These are phyloP conservation scores for Chionomys nivalis DNA, from an alignment of 2,113 vertebrate genomes.

Conservation along the genomic window DNA sequence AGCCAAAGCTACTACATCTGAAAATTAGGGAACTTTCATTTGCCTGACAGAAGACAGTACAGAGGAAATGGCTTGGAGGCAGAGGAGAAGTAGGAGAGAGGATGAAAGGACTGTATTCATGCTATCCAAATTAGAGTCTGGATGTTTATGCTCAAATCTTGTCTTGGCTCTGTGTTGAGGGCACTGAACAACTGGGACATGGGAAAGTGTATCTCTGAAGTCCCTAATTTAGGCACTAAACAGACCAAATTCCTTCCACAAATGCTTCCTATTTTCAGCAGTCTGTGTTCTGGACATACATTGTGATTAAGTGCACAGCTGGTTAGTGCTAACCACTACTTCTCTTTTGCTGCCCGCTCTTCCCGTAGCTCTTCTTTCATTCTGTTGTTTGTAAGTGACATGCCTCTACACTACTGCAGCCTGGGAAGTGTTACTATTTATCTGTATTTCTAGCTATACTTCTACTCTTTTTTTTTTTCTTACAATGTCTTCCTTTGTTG, in stretches of 20 bases:
- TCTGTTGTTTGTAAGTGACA: constrained; percentile 59
- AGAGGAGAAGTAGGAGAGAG: constrained; percentile 64
- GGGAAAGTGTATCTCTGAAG: constrained; percentile 72
- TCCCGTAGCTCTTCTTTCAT: constrained; percentile 47
- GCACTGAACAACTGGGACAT: constrained; percentile 71
- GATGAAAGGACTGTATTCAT: constrained; percentile 74
- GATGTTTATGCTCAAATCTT: constrained; percentile 80
- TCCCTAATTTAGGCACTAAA: constrained; percentile 59
- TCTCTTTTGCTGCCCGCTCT: constrained; percentile 8
- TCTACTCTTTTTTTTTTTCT: neutral
- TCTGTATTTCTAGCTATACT: neutral
- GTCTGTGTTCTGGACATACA: constrained; percentile 46
- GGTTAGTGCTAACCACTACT: constrained; percentile 36
- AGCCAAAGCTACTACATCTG: constrained; percentile 63
- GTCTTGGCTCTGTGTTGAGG: constrained; percentile 73
- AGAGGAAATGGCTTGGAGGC: constrained; percentile 78
- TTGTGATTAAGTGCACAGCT: constrained; percentile 9
- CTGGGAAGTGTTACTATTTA: constrained; percentile 22
- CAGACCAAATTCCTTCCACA: constrained; percentile 55
- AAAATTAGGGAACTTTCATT: constrained; percentile 71
- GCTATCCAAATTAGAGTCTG: constrained; percentile 78
- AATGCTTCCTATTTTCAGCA: constrained; percentile 55
- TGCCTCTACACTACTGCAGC: neutral
- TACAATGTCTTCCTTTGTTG: neutral
- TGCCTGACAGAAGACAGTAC: constrained; percentile 72